Percentiles rank a stretch among this genome's conserved stretches.
These are phyloP conservation scores for Melitaea athalia DNA, from an alignment of 2,888 invertebrate genomes.

Conservation along the genomic window DNA sequence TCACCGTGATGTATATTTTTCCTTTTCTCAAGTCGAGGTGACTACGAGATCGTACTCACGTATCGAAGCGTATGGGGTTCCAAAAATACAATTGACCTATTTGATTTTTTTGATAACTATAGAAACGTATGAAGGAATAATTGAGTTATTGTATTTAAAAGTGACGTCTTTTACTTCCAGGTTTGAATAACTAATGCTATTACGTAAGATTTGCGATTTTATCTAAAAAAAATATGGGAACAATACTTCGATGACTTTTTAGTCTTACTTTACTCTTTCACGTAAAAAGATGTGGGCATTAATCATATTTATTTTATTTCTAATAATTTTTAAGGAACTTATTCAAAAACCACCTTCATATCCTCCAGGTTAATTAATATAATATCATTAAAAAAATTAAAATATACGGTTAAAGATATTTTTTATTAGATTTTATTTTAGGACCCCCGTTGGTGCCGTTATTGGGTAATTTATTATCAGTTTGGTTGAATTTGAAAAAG, in stretches of 20 bases:
- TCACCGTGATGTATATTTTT: background rate
- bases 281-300: conserved; percentile 44
- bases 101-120: conserved; percentile 1
- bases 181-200: conserved; percentile 31
- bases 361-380: conserved; percentile 47
- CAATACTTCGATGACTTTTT: conserved; percentile 5
- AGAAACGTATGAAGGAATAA: background rate
- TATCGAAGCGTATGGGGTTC: background rate
- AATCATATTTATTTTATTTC: conserved; percentile 40
- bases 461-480: conserved; percentile 65
- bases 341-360: conserved; percentile 41
- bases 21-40: background rate
- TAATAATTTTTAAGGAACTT: conserved; percentile 40
- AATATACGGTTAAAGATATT: background rate
- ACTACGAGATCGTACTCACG: background rate
- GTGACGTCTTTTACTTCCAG: conserved; percentile 1
- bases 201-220: conserved; percentile 30
- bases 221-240: conserved; percentile 28
- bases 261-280: conserved; percentile 18
- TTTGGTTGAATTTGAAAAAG: conserved; percentile 56
- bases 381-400: background rate
- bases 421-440: conserved; percentile 49
- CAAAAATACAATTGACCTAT: background rate
- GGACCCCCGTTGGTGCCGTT: conserved; percentile 65
- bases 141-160: background rate